phyloP scores from a whole-genome alignment of 2,797 vertebrate genomes.

The Tokudaia muenninki region DNA sequence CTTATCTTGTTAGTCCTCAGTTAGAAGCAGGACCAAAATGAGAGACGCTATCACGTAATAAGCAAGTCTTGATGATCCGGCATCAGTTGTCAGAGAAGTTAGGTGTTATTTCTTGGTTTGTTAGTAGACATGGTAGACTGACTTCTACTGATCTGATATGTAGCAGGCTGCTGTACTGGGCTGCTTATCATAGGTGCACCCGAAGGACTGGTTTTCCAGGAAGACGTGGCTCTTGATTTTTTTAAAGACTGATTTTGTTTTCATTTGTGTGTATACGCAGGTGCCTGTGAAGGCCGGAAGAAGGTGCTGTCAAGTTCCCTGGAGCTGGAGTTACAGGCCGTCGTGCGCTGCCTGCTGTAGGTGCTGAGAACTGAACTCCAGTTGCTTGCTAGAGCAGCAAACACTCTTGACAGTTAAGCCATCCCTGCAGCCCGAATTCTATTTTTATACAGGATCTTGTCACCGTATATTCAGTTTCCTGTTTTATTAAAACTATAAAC shows the following conservation, averaged over 20 bases:
- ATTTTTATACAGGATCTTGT: neutral
- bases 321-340: neutral
- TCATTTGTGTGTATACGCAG: neutral
- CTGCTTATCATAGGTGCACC: neutral
- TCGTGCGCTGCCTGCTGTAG: neutral
- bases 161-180: neutral
- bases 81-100: neutral
- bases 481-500: conserved; percentile 51
- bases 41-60: neutral
- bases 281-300: neutral
- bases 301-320: neutral
- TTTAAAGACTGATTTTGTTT: neutral
- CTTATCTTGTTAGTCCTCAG: neutral
- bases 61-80: neutral
- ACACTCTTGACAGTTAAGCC: neutral
- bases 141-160: neutral
- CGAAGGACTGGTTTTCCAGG: neutral
- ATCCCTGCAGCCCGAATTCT: neutral
- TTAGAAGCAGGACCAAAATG: neutral
- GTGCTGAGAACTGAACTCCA: neutral
- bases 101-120: neutral
- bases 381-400: neutral
- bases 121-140: neutral
- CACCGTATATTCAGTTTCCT: neutral
- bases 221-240: neutral